phyloP scores from a whole-genome alignment of 2,888 invertebrate species.

The Meteorus cinctellus region DNA sequence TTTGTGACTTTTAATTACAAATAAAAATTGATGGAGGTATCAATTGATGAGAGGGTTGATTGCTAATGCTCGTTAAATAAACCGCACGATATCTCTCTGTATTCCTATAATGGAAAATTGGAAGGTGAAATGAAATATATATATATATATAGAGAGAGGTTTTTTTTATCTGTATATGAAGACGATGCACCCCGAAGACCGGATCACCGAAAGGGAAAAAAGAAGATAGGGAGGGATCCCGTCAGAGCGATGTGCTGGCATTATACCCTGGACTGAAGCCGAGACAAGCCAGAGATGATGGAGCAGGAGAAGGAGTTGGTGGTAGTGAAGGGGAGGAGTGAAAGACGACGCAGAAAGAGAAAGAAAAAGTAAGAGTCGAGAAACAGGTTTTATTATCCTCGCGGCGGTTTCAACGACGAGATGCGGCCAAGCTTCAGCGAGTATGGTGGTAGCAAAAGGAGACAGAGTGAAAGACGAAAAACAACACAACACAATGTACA shows the following conservation, averaged over 20 bases:
- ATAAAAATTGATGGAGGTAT: not conserved
- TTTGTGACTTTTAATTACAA: not conserved
- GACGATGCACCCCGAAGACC: not conserved
- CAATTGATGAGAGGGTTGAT: not conserved
- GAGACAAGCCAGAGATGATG: constrained; percentile 36
- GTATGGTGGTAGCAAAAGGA: constrained; percentile 14
- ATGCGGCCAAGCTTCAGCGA: constrained; percentile 10
- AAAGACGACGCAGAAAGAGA: constrained; percentile 28
- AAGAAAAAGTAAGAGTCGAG: constrained; percentile 56
- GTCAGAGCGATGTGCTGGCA: not conserved
- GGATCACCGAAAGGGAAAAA: constrained; percentile 32
- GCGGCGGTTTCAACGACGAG: constrained; percentile 35
- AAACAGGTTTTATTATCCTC: constrained; percentile 57
- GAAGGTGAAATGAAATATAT: constrained; percentile 20
- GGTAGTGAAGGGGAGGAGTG: constrained; percentile 11
- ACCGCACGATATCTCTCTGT: not conserved
- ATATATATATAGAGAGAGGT: constrained; percentile 11
- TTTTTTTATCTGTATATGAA: not conserved
- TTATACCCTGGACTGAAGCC: not conserved
- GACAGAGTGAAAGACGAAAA: constrained; percentile 11
- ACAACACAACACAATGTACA: not conserved
- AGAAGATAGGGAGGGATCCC: not conserved
- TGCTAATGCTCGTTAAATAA: not conserved
- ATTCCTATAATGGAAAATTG: constrained; percentile 12
- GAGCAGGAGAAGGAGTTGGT: constrained; percentile 22